A percentile compares a stretch with the other conserved stretches of the same genome.
Evolutionary conservation across 64 coral and sea anemone genomes (phyloP).

Genomic region (Actinia equina): DNA sequence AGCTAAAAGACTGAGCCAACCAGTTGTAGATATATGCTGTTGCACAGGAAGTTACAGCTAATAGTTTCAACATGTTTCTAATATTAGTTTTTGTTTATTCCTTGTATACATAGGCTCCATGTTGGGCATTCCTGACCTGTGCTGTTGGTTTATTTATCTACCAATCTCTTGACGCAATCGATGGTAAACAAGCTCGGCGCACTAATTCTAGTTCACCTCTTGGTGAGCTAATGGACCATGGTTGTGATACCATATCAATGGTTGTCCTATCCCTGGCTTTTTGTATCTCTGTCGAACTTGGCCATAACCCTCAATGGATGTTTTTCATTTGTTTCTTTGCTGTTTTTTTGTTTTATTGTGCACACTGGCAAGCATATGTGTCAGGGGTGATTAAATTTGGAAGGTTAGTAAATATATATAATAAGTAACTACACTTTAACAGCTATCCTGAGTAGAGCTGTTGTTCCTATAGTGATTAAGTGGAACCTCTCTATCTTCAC

Average conservation of each 20-base stretch:
- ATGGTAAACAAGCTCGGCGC: conserved; percentile 89
- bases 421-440: too few species aligned
- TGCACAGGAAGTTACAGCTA: too few species aligned
- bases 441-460: too few species aligned
- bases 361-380: conserved; percentile 93
- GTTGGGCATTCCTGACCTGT: conserved; percentile 36
- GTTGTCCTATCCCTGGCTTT: conserved; percentile 48
- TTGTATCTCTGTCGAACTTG: conserved; percentile 71
- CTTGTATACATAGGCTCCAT: conserved; percentile 60
- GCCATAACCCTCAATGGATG: conserved; percentile 77
- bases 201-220: conserved; percentile 75
- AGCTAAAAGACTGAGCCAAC: too few species aligned
- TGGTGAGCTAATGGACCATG: conserved; percentile 87
- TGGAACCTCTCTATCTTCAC: too few species aligned
- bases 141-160: conserved; percentile 66
- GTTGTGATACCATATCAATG: conserved; percentile 88
- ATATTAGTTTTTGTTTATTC: not conserved
- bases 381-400: conserved; percentile 89
- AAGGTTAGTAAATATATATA: conserved; percentile 34
- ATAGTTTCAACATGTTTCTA: too few species aligned
- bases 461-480: too few species aligned
- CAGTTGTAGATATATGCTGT: too few species aligned
- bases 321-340: conserved; percentile 69
- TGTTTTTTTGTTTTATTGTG: conserved; percentile 71
- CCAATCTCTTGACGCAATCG: conserved; percentile 81